Evolutionary conservation across 2,888 invertebrate species (phyloP), one percentile per base, ranked within the genome.

Genomic region (Cantharis rustica): DNA sequence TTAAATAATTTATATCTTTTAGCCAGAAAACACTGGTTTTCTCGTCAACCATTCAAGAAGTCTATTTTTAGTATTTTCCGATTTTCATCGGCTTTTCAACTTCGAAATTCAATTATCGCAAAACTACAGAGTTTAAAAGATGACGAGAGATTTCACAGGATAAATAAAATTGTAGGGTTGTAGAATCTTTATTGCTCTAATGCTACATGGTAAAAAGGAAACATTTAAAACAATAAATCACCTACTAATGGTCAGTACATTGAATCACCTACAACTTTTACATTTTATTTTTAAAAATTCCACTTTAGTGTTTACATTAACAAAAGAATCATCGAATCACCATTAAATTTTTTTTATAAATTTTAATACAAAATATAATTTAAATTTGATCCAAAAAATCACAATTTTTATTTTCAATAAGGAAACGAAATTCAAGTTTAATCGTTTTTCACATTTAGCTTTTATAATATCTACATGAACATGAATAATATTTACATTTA

Each of bases 131-230:
- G n/a, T 13, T 13, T 13, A 4, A 31, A 27, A 27, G 13, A 31
- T 13, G 31, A 69, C 61, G 68, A 7, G 15, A 31, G 3, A 17
- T 64, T 47, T 2, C 10, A 16, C 3, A 13, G 11, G 5, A 23
- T 10, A 23, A 89, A 86, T n/a, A 69, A 89, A 23, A 88, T 85
- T 90, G 88, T 23, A 92, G 85, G 70, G 89, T 90, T 0, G 91
- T 91, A 23, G 86, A 84, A 73, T 84, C 83, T 76, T 75, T 78
- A 78, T 78, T 78, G 75, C 78, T 78, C 75, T 47, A 63, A 68
- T 72, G 70, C 70, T 77, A 77, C 73, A 77, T 73, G 71, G 72
- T 69, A 75, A 75, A 75, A 66, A 70, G 61, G 73, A 71, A 72
- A 76, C 77, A 73, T 76, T 71, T 47, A 77, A 61, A 73, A 47